Percentiles rank a stretch among this genome's conserved stretches.
These are phyloP conservation scores for Caenorhabditis becei DNA, from an alignment of 2,888 invertebrate genomes.

Conservation along the genomic window DNA sequence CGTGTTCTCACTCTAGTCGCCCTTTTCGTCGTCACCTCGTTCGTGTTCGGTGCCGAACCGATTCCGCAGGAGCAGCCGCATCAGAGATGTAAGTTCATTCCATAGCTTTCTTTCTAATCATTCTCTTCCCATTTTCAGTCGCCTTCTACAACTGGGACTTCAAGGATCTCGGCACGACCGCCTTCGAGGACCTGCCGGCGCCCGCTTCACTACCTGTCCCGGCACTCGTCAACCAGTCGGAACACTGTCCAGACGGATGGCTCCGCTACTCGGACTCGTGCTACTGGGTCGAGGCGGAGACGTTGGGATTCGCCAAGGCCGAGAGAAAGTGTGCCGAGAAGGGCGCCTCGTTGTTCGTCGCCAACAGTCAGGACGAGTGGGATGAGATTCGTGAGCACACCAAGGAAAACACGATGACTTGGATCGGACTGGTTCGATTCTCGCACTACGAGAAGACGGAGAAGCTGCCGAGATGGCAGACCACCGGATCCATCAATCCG, in stretches of 20 bases:
- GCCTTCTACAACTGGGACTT: slow-evolving; percentile 44
- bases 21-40: neutral
- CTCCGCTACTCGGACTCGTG: slow-evolving; percentile 52
- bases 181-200: slow-evolving; percentile 28
- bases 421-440: slow-evolving; percentile 57
- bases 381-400: slow-evolving; percentile 11
- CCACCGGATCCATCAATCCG: slow-evolving; percentile 38
- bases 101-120: neutral
- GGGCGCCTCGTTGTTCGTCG: slow-evolving; percentile 57
- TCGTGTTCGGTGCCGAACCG: neutral
- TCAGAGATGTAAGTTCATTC: slow-evolving; percentile 33
- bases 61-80: slow-evolving; percentile 23
- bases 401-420: slow-evolving; percentile 32
- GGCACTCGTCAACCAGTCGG: slow-evolving; percentile 28
- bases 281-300: slow-evolving; percentile 54
- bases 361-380: slow-evolving; percentile 57
- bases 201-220: neutral
- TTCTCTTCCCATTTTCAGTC: slow-evolving; percentile 15
- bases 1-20: neutral
- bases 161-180: slow-evolving; percentile 32
- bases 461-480: slow-evolving; percentile 40
- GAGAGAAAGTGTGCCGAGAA: slow-evolving; percentile 48
- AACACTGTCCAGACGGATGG: slow-evolving; percentile 60
- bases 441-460: slow-evolving; percentile 26
- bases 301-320: slow-evolving; percentile 51